Evolutionary conservation across 2,113 vertebrate species (phyloP).

Genomic region (Cyanoramphus novaezelandiae): DNA sequence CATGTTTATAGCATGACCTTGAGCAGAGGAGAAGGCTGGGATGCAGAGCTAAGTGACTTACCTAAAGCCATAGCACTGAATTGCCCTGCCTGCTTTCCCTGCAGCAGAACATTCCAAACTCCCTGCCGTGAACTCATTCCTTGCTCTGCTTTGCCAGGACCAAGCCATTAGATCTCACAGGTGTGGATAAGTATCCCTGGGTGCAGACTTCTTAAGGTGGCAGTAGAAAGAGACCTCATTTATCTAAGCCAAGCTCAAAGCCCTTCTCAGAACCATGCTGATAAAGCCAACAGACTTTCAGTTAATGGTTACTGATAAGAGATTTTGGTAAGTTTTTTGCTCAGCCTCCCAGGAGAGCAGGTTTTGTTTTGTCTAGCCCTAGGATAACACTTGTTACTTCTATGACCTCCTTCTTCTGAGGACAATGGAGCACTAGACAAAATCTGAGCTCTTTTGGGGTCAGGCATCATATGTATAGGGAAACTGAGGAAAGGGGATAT

Average conservation of each 20-base stretch:
- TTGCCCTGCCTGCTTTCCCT: not conserved
- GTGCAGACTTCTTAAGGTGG: not conserved
- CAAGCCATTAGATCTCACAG: not conserved
- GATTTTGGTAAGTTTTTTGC: not conserved
- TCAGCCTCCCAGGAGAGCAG: not conserved
- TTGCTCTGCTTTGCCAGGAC: not conserved
- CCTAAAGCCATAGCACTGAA: not conserved
- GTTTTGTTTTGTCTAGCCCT: not conserved
- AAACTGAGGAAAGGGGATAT: not conserved
- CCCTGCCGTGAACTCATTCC: not conserved
- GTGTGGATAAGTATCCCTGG: not conserved
- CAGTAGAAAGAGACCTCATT: not conserved
- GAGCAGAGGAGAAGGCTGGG: not conserved
- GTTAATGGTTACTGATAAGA: not conserved
- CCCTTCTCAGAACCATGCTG: not conserved
- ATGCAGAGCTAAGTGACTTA: not conserved
- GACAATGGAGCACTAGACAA: not conserved
- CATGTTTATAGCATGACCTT: not conserved
- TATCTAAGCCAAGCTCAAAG: not conserved
- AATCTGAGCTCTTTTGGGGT: not conserved
- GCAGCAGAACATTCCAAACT: not conserved
- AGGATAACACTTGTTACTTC: not conserved
- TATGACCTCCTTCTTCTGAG: not conserved
- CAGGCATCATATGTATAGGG: not conserved
- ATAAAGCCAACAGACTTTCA: slow-evolving; percentile 45